Evolutionary conservation across 2,113 vertebrate genomes (phyloP).

Genomic region (Sylvietta virens): DNA sequence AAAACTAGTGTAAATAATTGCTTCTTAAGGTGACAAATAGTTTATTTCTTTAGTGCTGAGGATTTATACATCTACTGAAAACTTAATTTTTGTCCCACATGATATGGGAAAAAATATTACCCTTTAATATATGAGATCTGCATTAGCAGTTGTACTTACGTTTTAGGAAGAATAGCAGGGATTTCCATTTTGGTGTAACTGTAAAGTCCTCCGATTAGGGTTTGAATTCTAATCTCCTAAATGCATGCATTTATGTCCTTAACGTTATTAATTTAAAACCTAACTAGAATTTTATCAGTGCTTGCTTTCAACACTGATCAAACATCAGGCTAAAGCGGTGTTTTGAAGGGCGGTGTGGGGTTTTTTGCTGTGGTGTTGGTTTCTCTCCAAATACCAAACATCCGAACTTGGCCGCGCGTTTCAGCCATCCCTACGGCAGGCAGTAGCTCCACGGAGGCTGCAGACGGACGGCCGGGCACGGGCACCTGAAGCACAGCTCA

Average conservation of each 20-base stretch:
- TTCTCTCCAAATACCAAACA: neutral
- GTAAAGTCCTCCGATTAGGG: neutral
- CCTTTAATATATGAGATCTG: neutral
- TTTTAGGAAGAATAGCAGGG: neutral
- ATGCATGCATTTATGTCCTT: neutral
- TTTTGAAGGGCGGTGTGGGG: neutral
- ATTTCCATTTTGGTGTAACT: neutral
- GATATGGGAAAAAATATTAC: neutral
- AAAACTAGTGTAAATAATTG: neutral
- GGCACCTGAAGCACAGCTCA: fast-evolving
- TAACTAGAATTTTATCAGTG: neutral
- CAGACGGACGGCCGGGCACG: fast-evolving
- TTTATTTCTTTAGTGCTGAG: neutral
- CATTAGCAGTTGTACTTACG: neutral
- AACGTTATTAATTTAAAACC: neutral
- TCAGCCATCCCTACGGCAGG: fast-evolving
- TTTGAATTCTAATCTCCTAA: neutral
- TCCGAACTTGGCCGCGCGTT: fast-evolving
- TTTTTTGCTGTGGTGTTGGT: fast-evolving
- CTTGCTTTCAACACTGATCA: neutral
- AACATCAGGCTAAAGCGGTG: neutral
- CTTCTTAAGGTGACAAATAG: neutral
- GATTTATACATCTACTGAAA: neutral
- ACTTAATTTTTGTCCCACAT: neutral
- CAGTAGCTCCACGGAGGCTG: neutral